Evolutionary conservation across 2,113 vertebrate genomes (phyloP).

Genomic region (Dipodomys merriami): DNA sequence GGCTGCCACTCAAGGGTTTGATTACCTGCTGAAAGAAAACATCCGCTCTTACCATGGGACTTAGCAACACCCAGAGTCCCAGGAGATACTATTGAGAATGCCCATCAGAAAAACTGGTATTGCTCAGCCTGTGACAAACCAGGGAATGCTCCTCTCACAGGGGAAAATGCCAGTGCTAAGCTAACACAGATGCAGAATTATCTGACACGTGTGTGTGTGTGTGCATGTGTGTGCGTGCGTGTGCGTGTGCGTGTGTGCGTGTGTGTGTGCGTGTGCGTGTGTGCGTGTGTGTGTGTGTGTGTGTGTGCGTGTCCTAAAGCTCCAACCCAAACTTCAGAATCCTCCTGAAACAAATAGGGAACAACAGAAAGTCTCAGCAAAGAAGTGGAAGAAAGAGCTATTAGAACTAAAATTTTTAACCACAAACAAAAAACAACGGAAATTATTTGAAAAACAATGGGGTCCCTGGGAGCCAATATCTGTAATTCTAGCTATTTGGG

Average conservation of each 20-base stretch:
- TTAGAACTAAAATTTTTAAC: neutral
- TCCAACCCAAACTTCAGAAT: neutral
- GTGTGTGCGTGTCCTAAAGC: too few relatives aligned
- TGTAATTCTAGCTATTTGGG: too few relatives aligned
- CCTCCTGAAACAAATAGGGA: neutral
- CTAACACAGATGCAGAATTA: neutral
- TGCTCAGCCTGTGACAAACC: neutral
- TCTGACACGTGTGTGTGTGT: neutral
- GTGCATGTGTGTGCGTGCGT: too few relatives aligned
- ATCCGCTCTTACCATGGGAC: neutral
- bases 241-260: too few relatives aligned
- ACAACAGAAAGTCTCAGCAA: neutral
- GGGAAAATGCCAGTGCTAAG: neutral
- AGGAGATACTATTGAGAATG: neutral
- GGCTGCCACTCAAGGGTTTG: neutral
- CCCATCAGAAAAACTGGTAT: neutral
- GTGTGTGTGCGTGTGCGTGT: too few relatives aligned
- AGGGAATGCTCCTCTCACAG: neutral
- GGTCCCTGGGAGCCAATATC: neutral
- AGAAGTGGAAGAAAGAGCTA: neutral
- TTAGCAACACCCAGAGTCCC: neutral
- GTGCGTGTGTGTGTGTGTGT: too few relatives aligned
- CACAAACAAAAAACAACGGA: too few relatives aligned
- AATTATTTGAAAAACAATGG: neutral
- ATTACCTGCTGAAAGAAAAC: constrained; percentile 1